Base-by-base conservation (phyloP, 2,888 invertebrate genomes). In the Troilus luridus region DNA sequence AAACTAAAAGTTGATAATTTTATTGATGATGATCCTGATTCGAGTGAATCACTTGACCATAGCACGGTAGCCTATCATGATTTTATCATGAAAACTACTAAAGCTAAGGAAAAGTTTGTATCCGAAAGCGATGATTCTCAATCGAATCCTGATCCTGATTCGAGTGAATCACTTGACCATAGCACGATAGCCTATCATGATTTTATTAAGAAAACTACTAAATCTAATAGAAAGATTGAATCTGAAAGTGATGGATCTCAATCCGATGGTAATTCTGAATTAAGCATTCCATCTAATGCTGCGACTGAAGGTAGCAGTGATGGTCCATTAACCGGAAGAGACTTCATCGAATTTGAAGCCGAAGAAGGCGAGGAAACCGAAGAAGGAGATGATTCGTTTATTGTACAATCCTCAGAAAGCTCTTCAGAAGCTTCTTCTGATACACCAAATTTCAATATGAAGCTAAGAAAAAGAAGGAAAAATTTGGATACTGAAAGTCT, bases 281-380 rank as follows among this genome's bases (percentile, higher is more conserved):
- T 5, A 1, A 64, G 62, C 62, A 62, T 7, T 62, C 41, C 14
- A 60, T 60, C 9, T 3, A 21, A 24, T 64, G 10, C 12, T 12
- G 67, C 24, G 2, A 77, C 72, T 27, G 24, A 6, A 72, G 12
- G 72, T 27, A 67, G 67, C 64, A 64, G 64, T 24, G 67, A 67
- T 12, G 24, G 24, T 27, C 72, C 27, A 17, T 27, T 27, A 19
- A 8, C 56, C 17, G 85, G 85, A 21, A 85, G n/a, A 56, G 85
- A 85, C 27, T 85, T 85, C 14, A 85, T 85, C 6, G 12, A 85
- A n/a, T 85, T 85, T 12, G 85, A 85, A 58, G 85, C 85, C 6
- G 85, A 85, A n/a, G 85, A 85, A 85, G 85, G 85, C 1, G 85
- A 85, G 11, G 85, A 85, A 85, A 41, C 85, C n/a, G 21, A 21